Evolutionary conservation across 2,888 invertebrate species (phyloP).

Genomic region (Ormyrus rosae): DNA sequence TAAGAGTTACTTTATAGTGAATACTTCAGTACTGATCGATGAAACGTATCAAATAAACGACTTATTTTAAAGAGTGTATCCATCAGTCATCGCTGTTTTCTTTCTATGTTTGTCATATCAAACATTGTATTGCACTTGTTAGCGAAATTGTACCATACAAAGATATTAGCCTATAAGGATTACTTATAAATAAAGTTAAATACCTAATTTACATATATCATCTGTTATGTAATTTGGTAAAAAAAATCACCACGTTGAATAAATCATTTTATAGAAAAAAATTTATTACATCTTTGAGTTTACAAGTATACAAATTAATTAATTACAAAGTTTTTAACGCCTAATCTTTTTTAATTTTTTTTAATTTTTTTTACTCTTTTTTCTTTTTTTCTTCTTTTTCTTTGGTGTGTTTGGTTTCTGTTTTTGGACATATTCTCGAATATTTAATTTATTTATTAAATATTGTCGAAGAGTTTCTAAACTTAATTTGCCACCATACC

Average conservation of each 20-base stretch:
- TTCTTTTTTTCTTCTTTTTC: slow-evolving; percentile 58
- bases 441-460: slow-evolving; percentile 69
- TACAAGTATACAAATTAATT: slow-evolving; percentile 31
- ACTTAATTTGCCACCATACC: slow-evolving; percentile 70
- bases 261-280: slow-evolving; percentile 70
- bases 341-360: neutral
- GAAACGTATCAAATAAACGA: slow-evolving; percentile 33
- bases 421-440: slow-evolving; percentile 63
- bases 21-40: slow-evolving; percentile 40
- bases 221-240: slow-evolving; percentile 67
- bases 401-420: slow-evolving; percentile 55
- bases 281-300: slow-evolving; percentile 37
- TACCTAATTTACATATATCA: slow-evolving; percentile 70
- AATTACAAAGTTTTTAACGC: slow-evolving; percentile 8
- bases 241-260: slow-evolving; percentile 64
- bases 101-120: slow-evolving; percentile 57
- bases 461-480: slow-evolving; percentile 71
- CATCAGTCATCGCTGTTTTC: slow-evolving; percentile 46
- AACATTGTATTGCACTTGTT: slow-evolving; percentile 71
- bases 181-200: slow-evolving; percentile 67
- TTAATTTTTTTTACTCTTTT: slow-evolving; percentile 35
- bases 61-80: slow-evolving; percentile 18
- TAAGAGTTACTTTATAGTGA: slow-evolving; percentile 27
- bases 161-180: slow-evolving; percentile 69
- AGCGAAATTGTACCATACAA: slow-evolving; percentile 69